Evolutionary conservation across 2,888 invertebrate genomes (phyloP).

Genomic region (Chaetoderma sp.): DNA sequence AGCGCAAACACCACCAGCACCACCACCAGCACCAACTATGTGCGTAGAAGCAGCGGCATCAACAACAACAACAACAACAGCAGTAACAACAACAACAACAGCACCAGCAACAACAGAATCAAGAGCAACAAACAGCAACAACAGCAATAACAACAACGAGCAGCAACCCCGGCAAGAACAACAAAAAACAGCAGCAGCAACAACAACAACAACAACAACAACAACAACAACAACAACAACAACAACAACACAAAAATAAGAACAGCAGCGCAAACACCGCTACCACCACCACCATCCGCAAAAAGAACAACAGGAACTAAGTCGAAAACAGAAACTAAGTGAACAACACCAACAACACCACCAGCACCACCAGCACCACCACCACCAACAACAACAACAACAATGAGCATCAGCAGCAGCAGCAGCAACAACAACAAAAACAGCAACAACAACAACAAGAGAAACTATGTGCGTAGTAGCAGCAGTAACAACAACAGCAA

Average conservation of each 20-base stretch:
- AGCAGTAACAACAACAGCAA: not conserved
- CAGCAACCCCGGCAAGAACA: slow-evolving; percentile 5
- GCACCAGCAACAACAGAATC: not conserved
- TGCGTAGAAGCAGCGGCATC: not conserved
- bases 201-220: slow-evolving; percentile 11
- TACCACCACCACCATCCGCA: not conserved
- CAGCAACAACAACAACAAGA: not conserved
- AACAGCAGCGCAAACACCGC: not conserved
- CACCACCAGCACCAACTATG: not conserved
- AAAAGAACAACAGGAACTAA: not conserved
- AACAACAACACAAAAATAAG: not conserved
- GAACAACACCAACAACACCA: not conserved
- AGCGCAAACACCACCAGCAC: not conserved
- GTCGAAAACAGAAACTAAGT: not conserved
- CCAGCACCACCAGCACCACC: too few relatives aligned
- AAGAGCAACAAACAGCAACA: not conserved
- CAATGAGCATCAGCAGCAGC: too few relatives aligned
- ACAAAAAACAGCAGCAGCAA: slow-evolving; percentile 5
- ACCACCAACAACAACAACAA: too few relatives aligned
- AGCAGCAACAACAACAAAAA: not conserved
- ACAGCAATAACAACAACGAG: slow-evolving; percentile 7
- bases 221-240: slow-evolving; percentile 12
- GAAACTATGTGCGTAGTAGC: not conserved
- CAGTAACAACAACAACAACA: not conserved
- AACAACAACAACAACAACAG: not conserved